Conservation (phyloP, 2,797 vertebrate genomes). For the Odontamblyopus rebecca region DNA sequence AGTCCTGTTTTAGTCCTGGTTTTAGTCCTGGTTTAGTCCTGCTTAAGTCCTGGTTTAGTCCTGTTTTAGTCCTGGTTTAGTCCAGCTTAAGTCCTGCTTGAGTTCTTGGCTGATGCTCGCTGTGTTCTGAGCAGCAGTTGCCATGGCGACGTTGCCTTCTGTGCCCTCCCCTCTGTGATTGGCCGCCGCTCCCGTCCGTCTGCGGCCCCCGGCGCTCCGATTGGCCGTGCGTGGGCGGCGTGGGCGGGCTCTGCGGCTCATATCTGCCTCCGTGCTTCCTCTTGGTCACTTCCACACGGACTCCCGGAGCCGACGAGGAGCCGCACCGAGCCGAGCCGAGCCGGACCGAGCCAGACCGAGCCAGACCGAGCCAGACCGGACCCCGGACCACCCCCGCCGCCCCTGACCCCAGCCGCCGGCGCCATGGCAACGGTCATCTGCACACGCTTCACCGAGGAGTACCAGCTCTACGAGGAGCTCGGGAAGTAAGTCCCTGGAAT, state of each 20-base stretch:
- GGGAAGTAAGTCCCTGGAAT: conserved; percentile 89
- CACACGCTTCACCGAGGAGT: conserved; percentile 97
- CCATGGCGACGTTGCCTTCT: neutral
- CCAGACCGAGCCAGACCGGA: neutral
- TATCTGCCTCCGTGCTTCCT: neutral
- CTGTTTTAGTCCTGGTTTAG: neutral
- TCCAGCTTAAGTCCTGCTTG: neutral
- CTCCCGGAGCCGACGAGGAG: neutral
- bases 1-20: neutral
- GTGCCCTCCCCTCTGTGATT: neutral
- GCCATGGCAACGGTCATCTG: conserved; percentile 98
- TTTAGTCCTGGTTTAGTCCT: neutral
- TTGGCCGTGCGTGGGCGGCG: conserved; percentile 1
- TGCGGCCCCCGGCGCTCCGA: neutral
- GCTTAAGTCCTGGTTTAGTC: neutral
- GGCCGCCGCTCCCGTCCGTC: neutral
- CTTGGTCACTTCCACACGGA: neutral
- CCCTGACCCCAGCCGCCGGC: conserved; percentile 56
- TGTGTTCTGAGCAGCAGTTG: conserved; percentile 5
- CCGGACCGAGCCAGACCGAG: neutral
- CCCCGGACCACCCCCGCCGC: conserved; percentile 33
- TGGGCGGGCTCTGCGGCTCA: neutral
- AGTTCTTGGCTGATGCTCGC: neutral
- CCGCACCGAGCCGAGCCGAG: neutral
- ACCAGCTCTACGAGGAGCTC: conserved; percentile 97